Conservation (phyloP, 2,113 vertebrate species). For the Limnothrissa miodon region DNA sequence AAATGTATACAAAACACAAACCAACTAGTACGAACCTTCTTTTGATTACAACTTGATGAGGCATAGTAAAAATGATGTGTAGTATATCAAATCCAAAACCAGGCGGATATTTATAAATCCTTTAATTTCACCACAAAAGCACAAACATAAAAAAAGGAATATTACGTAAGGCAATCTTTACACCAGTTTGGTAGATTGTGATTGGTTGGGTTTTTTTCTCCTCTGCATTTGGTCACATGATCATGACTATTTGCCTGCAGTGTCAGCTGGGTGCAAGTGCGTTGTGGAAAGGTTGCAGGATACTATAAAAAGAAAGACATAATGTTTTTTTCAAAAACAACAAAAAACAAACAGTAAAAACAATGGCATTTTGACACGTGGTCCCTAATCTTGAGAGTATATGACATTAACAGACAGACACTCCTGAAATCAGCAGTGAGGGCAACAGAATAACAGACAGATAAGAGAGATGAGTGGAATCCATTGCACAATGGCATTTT, state of each 20-base stretch:
- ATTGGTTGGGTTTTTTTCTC: conserved; percentile 12
- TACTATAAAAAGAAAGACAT: not conserved
- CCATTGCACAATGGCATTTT: not conserved
- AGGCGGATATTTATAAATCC: conserved; percentile 48
- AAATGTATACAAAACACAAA: conserved; percentile 57
- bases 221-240: conserved; percentile 41
- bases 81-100: not conserved
- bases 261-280: not conserved
- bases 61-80: too few relatives aligned
- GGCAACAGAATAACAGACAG: not conserved
- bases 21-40: not conserved
- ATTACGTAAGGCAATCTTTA: conserved; percentile 71
- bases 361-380: not conserved
- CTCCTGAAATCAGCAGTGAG: not conserved
- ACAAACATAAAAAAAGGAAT: conserved; percentile 71
- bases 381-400: not conserved
- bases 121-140: conserved; percentile 67
- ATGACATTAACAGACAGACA: not conserved
- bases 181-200: conserved; percentile 57
- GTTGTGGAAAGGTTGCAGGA: conserved; percentile 9
- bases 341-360: not conserved
- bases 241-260: conserved; percentile 35
- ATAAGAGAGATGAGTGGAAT: not conserved
- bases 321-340: not conserved
- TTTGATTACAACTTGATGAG: not conserved